Percentiles rank a stretch among this genome's conserved stretches.
Conservation (phyloP, 2,797 vertebrate genomes). For the Cirrhinus mrigala region DNA sequence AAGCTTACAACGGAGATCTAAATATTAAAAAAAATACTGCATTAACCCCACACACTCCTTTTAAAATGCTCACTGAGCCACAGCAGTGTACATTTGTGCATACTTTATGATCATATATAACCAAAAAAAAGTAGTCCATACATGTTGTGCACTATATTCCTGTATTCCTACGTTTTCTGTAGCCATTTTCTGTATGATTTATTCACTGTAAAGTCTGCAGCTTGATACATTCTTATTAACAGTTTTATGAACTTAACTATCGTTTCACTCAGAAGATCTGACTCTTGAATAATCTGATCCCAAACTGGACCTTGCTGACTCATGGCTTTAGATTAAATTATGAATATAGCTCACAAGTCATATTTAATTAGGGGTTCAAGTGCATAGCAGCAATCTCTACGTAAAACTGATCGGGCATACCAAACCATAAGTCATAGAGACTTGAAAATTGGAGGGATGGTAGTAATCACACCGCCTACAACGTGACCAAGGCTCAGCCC, state of each 20-base stretch:
- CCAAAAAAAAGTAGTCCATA: neutral
- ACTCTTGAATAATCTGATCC: no score
- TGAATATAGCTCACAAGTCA: neutral
- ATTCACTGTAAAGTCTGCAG: neutral
- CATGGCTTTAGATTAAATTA: neutral
- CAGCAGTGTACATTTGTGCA: neutral
- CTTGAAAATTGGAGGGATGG: no score
- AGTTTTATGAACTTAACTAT: no score
- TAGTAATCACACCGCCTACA: no score
- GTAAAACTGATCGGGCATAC: no score
- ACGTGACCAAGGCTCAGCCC: no score
- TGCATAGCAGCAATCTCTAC: no score
- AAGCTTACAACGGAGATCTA: constrained; percentile 69
- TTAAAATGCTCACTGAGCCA: neutral
- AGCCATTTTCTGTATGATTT: neutral
- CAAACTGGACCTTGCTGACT: no score
- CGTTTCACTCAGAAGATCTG: no score
- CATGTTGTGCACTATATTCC: neutral
- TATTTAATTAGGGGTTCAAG: neutral
- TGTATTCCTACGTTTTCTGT: no score
- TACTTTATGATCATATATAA: neutral
- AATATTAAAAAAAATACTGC: neutral
- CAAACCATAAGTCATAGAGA: no score
- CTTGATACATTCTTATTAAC: no score
- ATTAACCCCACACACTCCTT: neutral